These are phyloP conservation scores for Drosophila nasuta DNA, from an alignment of 1,140 invertebrate genomes.

Conservation along the genomic window DNA sequence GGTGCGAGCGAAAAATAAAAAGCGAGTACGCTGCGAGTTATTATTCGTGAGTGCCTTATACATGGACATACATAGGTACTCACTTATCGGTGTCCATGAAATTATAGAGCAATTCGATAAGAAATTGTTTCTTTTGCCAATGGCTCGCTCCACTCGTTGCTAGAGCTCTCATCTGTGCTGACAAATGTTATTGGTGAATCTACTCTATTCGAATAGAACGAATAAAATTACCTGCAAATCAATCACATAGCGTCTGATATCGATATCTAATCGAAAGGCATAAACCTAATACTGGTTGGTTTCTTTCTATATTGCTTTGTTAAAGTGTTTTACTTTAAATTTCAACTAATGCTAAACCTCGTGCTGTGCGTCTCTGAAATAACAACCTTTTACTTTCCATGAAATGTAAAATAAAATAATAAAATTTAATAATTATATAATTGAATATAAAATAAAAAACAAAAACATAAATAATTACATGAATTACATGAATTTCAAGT, in stretches of 20 bases:
- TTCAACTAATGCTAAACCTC: background rate
- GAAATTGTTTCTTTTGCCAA: conserved; percentile 27
- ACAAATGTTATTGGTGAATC: conserved; percentile 28
- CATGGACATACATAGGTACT: background rate
- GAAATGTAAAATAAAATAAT: no score
- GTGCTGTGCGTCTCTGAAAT: background rate
- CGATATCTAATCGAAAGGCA: conserved; percentile 77
- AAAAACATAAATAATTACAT: background rate
- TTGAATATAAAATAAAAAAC: background rate
- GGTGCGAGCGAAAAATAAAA: conserved; percentile 11
- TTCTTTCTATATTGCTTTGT: conserved; percentile 7
- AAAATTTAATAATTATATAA: no score
- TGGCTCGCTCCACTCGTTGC: background rate
- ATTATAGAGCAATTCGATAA: conserved; percentile 52
- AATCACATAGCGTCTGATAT: conserved; percentile 66
- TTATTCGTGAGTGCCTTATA: background rate
- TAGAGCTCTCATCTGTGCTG: conserved; percentile 32
- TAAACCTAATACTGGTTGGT: conserved; percentile 47
- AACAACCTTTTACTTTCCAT: background rate
- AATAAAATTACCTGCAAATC: conserved; percentile 58
- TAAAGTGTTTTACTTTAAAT: conserved; percentile 15
- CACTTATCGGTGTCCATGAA: conserved; percentile 50
- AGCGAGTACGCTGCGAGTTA: background rate
- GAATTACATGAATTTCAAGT: background rate
- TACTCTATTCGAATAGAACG: conserved; percentile 42